These are phyloP conservation scores for Ellobium chinense DNA, from an alignment of 2,888 invertebrate genomes.

Conservation along the genomic window DNA sequence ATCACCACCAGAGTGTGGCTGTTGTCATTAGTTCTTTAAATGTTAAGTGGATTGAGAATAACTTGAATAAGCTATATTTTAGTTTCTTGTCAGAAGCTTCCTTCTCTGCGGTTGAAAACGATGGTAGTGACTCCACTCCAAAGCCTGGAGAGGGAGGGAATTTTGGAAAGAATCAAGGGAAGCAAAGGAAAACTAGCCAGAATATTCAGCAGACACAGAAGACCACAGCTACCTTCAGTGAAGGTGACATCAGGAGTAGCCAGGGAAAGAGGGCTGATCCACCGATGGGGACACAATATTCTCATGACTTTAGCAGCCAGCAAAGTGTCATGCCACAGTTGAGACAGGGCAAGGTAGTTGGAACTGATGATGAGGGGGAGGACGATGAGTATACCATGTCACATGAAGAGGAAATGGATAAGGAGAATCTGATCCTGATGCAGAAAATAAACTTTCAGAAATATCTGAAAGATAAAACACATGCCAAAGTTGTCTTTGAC, in stretches of 20 bases:
- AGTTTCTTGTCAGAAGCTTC: constrained; percentile 7
- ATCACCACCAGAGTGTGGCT: background rate
- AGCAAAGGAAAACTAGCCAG: too few species aligned
- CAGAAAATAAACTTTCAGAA: constrained; percentile 10
- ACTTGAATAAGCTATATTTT: background rate
- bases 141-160: too few species aligned
- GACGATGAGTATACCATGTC: background rate
- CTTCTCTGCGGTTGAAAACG: too few species aligned
- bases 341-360: background rate
- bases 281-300: too few species aligned
- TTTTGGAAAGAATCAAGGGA: too few species aligned
- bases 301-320: too few species aligned
- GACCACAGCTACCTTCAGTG: too few species aligned
- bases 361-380: background rate
- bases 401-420: background rate
- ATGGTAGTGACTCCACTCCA: too few species aligned
- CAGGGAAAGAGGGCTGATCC: too few species aligned
- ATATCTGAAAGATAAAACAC: background rate
- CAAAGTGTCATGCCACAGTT: too few species aligned
- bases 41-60: background rate
- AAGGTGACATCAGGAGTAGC: too few species aligned
- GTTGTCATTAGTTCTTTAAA: background rate
- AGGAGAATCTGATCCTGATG: constrained; percentile 12
- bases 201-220: too few species aligned
- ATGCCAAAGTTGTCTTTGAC: background rate